Base-by-base conservation (phyloP, 2,888 invertebrate genomes). In the Physocephala rufipes region DNA sequence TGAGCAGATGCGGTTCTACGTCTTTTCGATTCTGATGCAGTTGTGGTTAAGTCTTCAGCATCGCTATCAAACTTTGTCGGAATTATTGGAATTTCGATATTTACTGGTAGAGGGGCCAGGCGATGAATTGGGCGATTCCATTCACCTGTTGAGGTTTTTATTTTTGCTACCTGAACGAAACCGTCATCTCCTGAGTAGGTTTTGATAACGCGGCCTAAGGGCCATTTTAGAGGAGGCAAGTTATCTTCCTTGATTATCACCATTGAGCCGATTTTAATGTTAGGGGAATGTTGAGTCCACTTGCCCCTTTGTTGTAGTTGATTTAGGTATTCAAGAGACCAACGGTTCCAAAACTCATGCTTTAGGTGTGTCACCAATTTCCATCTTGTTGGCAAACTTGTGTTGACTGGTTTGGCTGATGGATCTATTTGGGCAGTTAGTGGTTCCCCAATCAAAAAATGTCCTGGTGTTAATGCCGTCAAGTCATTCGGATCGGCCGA, bases 231-330 rank as follows among this genome's bases (percentile, higher is more conserved):
- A n/a, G 53, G 53, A 16, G 45, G 45, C 45, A 45, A 12, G 15
- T 49, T 19, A 65, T 5, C 43, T 5, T n/a, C n/a, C n/a, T n/a
- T n/a, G n/a, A n/a, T n/a, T n/a, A n/a, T n/a, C n/a, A n/a, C n/a
- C n/a, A n/a, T n/a, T 49, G 49, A n/a, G 4, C 49, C 19, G 49
- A 15, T 53, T 53, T 53, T 19, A 21, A 53, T 19, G 21, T 53
- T 53, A n/a, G 53, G 53, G n/a, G 53, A 53, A 21, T 9, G 21
- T 21, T 7, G n/a, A 21, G 9, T 53, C 53, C 53, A 53, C 19
- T 53, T 53, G 53, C 21, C n/a, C 9, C 53, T 53, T n/a, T 53
- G 53, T 21, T 19, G 53, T 7, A 53, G 19, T 53, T 53, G 53
- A 21, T 53, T 53, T 53, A 53, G 21, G 19, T 53, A 53, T 53